These are phyloP conservation scores for Casuarius casuarius DNA, from an alignment of 2,113 vertebrate species.

Conservation along the genomic window DNA sequence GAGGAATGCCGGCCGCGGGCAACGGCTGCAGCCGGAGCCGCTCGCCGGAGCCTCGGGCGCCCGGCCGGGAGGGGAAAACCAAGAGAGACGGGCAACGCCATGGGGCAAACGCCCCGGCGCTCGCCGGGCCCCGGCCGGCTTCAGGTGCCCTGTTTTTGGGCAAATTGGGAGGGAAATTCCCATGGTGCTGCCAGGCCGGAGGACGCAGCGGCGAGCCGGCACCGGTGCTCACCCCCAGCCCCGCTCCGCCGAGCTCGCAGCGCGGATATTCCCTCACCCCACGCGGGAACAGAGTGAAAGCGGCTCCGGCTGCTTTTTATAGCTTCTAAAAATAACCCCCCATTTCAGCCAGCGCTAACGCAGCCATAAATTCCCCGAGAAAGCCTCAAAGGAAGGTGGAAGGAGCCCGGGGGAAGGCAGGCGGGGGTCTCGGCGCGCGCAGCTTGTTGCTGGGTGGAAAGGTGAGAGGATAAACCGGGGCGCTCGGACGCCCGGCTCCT, in stretches of 20 bases:
- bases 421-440: not conserved
- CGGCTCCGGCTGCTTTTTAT: slow-evolving; percentile 51
- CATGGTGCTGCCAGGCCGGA: no score
- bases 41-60: no score
- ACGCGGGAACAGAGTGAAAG: not conserved
- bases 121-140: no score
- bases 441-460: not conserved
- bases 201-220: no score
- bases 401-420: not conserved
- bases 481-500: not conserved
- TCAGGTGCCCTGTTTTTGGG: no score
- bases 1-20: not conserved
- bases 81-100: no score
- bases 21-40: no score
- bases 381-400: slow-evolving; percentile 2
- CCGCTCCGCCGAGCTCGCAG: not conserved
- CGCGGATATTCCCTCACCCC: slow-evolving; percentile 19
- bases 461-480: not conserved
- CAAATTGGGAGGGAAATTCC: no score
- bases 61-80: no score
- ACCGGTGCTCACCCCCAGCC: not conserved
- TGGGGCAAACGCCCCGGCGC: no score
- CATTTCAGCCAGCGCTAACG: not conserved
- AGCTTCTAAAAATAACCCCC: slow-evolving; percentile 53
- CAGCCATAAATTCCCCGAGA: slow-evolving; percentile 12